Conservation (phyloP, 2,113 vertebrate genomes). For the Rhabdomys dilectus region DNA sequence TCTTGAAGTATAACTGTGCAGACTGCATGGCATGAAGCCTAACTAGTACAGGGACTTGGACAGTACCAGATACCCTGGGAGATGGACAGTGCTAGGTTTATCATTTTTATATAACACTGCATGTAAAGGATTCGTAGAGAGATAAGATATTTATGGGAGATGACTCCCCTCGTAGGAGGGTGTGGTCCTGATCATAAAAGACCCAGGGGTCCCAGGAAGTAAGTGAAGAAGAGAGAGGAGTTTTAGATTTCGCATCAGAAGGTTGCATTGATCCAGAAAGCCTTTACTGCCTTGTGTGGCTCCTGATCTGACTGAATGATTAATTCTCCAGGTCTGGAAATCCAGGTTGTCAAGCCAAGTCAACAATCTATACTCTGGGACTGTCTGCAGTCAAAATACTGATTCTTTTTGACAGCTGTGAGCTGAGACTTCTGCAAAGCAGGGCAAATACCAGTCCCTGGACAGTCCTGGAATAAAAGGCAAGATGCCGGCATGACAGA, state of each 20-base stretch:
- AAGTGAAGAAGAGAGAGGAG: neutral
- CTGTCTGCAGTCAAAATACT: neutral
- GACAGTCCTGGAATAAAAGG: neutral
- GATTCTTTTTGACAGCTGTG: neutral
- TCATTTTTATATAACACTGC: neutral
- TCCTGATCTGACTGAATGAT: neutral
- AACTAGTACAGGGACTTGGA: fast-evolving
- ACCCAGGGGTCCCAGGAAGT: neutral
- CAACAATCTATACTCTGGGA: neutral
- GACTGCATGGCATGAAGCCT: no score
- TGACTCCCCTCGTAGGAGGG: neutral
- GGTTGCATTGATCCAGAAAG: neutral
- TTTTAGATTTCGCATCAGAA: neutral
- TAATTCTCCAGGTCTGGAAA: neutral
- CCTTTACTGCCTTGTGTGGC: neutral
- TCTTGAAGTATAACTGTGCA: neutral
- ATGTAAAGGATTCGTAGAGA: neutral
- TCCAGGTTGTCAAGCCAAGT: fast-evolving
- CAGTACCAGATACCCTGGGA: fast-evolving
- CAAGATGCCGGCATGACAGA: fast-evolving
- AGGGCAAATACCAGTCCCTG: neutral
- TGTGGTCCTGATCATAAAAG: fast-evolving
- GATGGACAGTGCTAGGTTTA: neutral
- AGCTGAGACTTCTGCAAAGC: neutral
- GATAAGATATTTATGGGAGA: neutral